Evolutionary conservation across 2,888 invertebrate genomes (phyloP).

Genomic region (Chrysodeixis includens): DNA sequence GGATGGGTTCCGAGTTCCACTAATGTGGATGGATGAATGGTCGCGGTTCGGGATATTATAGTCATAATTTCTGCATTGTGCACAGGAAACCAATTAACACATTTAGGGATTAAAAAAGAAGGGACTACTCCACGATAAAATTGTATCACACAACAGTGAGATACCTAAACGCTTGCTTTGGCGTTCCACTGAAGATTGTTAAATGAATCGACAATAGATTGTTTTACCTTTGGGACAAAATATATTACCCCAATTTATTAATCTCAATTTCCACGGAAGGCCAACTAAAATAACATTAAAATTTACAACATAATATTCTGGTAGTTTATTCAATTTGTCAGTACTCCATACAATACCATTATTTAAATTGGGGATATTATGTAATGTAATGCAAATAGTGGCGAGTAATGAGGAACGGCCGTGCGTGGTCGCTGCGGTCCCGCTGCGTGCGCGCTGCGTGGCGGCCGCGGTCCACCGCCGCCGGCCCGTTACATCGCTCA

Average conservation of each 20-base stretch:
- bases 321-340: conserved; percentile 39
- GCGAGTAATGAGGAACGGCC: conserved; percentile 37
- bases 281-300: conserved; percentile 19
- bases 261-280: conserved; percentile 23
- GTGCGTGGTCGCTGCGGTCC: conserved; percentile 27
- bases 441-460: conserved; percentile 39
- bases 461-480: conserved; percentile 24
- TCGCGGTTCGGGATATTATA: background rate
- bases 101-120: no score
- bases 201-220: background rate
- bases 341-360: conserved; percentile 21
- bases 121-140: no score
- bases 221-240: background rate
- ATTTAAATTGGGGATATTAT: conserved; percentile 42
- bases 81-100: no score
- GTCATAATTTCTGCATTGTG: background rate
- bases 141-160: no score
- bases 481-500: conserved; percentile 13
- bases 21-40: conserved; percentile 4
- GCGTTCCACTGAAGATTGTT: background rate
- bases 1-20: background rate
- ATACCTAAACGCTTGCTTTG: no score
- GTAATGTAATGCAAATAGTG: conserved; percentile 45
- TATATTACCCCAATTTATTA: conserved; percentile 14
- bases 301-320: background rate